These are phyloP conservation scores for Hypotaenidia okinawae DNA, from an alignment of 2,797 vertebrate species.

Conservation along the genomic window DNA sequence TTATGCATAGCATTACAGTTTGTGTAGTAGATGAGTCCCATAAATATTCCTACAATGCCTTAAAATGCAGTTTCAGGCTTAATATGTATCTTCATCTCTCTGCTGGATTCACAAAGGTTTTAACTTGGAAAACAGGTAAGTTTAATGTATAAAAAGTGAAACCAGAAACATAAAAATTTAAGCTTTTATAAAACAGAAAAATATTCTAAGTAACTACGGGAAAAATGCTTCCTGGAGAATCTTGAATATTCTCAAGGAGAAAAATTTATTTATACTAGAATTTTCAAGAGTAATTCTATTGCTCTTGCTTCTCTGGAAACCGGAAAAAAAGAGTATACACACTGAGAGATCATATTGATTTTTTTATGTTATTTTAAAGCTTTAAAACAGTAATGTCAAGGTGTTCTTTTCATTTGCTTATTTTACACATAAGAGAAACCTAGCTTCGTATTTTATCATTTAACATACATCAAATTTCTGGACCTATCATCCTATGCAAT, in stretches of 20 bases:
- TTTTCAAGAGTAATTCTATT: neutral
- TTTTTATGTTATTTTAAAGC: neutral
- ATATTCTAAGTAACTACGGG: neutral
- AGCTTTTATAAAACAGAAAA: neutral
- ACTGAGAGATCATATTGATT: neutral
- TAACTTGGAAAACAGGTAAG: neutral
- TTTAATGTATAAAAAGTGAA: neutral
- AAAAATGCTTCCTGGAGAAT: neutral
- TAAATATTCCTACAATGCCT: neutral
- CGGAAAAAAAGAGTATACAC: neutral
- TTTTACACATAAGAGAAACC: neutral
- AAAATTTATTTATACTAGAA: neutral
- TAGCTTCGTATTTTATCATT: neutral
- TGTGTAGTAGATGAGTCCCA: neutral
- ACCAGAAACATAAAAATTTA: neutral
- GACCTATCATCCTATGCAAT: neutral
- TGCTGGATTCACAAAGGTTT: neutral
- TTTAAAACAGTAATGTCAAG: neutral
- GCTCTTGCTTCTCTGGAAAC: neutral
- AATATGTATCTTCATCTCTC: neutral
- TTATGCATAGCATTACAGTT: neutral
- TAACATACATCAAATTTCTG: neutral
- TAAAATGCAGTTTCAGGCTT: neutral
- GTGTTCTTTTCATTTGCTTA: neutral
- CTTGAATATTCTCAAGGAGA: neutral